Conservation (phyloP, 2,888 invertebrate genomes). For the Eucera pruinosa region DNA sequence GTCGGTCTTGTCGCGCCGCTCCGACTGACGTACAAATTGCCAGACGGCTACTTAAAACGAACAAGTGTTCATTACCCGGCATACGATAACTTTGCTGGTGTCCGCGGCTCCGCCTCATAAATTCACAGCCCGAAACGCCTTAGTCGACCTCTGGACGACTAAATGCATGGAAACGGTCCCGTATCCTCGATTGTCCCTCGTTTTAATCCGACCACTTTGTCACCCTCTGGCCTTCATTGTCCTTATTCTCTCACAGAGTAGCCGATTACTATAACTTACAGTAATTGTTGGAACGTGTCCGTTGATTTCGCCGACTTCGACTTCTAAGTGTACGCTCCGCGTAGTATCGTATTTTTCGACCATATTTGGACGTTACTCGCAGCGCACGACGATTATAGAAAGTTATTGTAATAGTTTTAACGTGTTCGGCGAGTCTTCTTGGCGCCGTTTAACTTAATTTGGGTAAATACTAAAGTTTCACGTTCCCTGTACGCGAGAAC, state of each 20-base stretch:
- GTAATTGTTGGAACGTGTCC: conserved; percentile 17
- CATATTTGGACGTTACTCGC: not conserved
- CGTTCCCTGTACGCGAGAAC: not conserved
- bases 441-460: conserved; percentile 27
- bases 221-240: conserved; percentile 21
- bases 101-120: conserved; percentile 43
- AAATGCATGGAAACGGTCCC: conserved; percentile 30
- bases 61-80: conserved; percentile 56
- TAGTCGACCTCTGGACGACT: conserved; percentile 13
- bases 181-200: conserved; percentile 1
- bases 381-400: not conserved
- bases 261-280: conserved; percentile 18
- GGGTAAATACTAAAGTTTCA: conserved; percentile 12
- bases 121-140: conserved; percentile 43
- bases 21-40: conserved; percentile 60
- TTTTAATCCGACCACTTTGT: conserved; percentile 37
- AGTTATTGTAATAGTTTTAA: conserved; percentile 11
- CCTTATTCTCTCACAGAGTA: not conserved
- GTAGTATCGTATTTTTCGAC: conserved; percentile 11
- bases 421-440: not conserved
- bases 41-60: conserved; percentile 62
- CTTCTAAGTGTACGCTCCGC: not conserved
- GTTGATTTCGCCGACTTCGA: not conserved
- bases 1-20: conserved; percentile 50
- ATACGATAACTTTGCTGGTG: conserved; percentile 52